phyloP scores from a whole-genome alignment of 2,113 vertebrate species.

The Python bivittatus region DNA sequence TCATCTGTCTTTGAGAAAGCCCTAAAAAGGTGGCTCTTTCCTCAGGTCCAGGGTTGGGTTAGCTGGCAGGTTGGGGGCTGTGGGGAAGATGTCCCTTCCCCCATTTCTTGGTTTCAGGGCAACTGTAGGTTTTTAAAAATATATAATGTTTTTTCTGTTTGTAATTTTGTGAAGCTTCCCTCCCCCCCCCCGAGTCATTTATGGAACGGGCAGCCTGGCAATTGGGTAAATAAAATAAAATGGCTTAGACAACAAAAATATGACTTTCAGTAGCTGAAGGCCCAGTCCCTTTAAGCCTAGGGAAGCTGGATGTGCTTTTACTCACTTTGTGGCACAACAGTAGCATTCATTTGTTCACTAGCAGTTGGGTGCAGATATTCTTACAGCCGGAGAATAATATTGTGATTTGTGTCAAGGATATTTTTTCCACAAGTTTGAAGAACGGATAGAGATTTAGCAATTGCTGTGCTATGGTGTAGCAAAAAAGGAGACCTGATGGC shows the following conservation, averaged over 20 bases:
- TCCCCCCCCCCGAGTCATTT: not conserved
- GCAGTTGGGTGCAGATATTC: not conserved
- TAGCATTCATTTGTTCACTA: not conserved
- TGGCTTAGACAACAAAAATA: not conserved
- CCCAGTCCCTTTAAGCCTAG: no score
- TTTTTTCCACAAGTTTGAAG: not conserved
- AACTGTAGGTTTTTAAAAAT: not conserved
- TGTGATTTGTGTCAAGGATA: not conserved
- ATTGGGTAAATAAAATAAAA: not conserved
- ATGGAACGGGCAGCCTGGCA: not conserved
- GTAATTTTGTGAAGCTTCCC: not conserved
- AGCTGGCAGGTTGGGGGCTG: not conserved
- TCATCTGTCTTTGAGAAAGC: not conserved
- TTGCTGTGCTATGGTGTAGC: not conserved
- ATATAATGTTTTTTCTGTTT: not conserved
- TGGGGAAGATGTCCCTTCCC: no score
- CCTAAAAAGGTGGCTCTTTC: not conserved
- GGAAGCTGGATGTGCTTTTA: not conserved
- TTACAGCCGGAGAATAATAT: not conserved
- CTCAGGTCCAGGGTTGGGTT: not conserved
- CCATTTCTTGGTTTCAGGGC: no score
- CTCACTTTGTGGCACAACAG: not conserved
- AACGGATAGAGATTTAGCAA: not conserved
- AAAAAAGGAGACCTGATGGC: not conserved
- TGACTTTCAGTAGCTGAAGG: not conserved